Conservation (phyloP, 2,888 invertebrate species). For the Spodoptera exigua region DNA sequence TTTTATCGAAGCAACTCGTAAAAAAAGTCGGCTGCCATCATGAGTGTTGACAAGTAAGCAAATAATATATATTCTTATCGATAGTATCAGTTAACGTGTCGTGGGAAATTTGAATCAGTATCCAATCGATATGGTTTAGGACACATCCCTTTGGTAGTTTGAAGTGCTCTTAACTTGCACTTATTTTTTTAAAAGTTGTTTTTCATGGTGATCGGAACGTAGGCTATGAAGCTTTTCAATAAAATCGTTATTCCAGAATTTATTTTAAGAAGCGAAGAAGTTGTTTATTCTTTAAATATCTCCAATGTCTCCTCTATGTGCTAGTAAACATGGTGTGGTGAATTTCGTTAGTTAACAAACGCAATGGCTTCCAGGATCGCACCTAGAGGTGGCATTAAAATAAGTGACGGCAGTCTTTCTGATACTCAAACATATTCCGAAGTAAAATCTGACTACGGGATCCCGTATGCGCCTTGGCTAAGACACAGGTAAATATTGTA, state of each 20-base stretch:
- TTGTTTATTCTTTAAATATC: no score
- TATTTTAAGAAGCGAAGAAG: no score
- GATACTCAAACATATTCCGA: slow-evolving; percentile 94
- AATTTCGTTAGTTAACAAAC: slow-evolving; percentile 31
- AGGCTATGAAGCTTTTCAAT: no score
- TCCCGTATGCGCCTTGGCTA: slow-evolving; percentile 95
- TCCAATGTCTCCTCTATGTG: no score
- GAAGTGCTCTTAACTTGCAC: slow-evolving; percentile 3
- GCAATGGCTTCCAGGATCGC: slow-evolving; percentile 75
- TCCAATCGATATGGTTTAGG: slow-evolving; percentile 8
- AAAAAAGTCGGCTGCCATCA: slow-evolving; percentile 30
- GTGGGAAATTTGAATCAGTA: slow-evolving; percentile 63
- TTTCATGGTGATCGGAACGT: no score
- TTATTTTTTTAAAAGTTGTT: no score
- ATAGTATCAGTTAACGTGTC: slow-evolving; percentile 41
- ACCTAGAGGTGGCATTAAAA: slow-evolving; percentile 88
- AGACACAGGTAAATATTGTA: slow-evolving; percentile 91
- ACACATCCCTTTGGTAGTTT: slow-evolving; percentile 3
- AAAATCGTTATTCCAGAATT: no score
- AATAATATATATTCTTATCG: slow-evolving; percentile 63
- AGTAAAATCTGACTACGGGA: slow-evolving; percentile 93
- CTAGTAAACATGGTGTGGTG: no score
- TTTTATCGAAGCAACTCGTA: slow-evolving; percentile 12
- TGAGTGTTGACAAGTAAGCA: slow-evolving; percentile 59
- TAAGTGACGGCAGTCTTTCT: slow-evolving; percentile 94